These are phyloP conservation scores for Styela plicata DNA, from an alignment of 23 tunicate species.

Conservation along the genomic window DNA sequence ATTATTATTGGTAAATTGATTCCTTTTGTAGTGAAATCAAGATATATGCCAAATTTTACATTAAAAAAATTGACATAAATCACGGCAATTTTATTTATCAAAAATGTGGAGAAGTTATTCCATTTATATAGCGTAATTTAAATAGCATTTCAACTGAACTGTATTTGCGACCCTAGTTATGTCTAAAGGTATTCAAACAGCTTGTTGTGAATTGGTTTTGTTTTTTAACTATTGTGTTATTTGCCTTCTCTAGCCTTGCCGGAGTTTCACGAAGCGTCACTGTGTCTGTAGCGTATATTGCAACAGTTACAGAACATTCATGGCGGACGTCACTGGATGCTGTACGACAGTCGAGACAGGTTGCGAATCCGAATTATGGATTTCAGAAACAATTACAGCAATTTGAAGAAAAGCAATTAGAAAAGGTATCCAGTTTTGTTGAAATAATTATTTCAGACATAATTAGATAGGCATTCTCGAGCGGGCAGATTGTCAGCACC, in stretches of 20 bases:
- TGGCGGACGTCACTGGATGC: slow-evolving; percentile 59
- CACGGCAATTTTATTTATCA: too few species aligned
- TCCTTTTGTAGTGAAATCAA: too few species aligned
- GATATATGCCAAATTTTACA: too few species aligned
- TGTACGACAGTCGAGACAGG: slow-evolving; percentile 47
- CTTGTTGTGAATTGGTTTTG: neutral
- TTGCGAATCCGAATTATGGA: slow-evolving; percentile 80
- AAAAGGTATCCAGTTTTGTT: too few species aligned
- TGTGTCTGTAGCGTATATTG: slow-evolving; percentile 70
- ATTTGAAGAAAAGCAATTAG: slow-evolving; percentile 40
- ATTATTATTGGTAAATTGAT: too few species aligned
- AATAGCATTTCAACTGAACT: neutral
- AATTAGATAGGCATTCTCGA: too few species aligned
- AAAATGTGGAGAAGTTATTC: too few species aligned
- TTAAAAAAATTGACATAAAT: too few species aligned
- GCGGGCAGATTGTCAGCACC: too few species aligned
- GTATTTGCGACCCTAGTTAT: neutral
- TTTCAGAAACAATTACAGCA: slow-evolving; percentile 62
- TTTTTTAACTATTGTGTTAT: neutral
- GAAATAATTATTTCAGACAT: too few species aligned
- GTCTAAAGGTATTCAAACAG: neutral
- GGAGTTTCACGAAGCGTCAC: slow-evolving; percentile 93
- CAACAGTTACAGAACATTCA: slow-evolving; percentile 62
- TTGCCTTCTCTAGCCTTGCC: slow-evolving; percentile 49
- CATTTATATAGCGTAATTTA: neutral